Conservation (phyloP, 2,888 invertebrate genomes). For the Eupithecia centaureata region DNA sequence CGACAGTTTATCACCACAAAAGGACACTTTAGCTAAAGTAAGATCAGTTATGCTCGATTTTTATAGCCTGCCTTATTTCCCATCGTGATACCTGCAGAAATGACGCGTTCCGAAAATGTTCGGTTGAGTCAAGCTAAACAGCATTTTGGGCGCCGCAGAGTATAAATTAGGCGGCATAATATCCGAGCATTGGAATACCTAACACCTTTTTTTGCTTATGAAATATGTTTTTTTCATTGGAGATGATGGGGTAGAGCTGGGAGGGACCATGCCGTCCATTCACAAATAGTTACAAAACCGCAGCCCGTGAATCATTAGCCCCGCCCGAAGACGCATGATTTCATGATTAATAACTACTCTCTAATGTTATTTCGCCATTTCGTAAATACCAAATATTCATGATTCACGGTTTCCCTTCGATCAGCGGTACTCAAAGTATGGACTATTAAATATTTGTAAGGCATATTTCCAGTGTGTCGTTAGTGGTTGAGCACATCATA, state of each 20-base stretch:
- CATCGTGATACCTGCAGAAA: slow-evolving; percentile 61
- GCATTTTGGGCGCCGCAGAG: slow-evolving; percentile 55
- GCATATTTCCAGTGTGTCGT: slow-evolving; percentile 68
- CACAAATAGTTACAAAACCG: slow-evolving; percentile 63
- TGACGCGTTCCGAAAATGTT: slow-evolving; percentile 59
- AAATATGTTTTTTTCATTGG: slow-evolving; percentile 61
- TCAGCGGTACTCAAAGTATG: slow-evolving; percentile 20
- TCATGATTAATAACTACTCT: slow-evolving; percentile 44
- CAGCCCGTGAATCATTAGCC: slow-evolving; percentile 62
- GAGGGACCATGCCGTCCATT: slow-evolving; percentile 56
- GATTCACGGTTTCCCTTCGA: slow-evolving; percentile 25
- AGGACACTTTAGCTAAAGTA: slow-evolving; percentile 56
- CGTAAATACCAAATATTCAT: slow-evolving; percentile 29
- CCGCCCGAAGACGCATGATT: slow-evolving; percentile 44
- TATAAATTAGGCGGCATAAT: slow-evolving; percentile 66
- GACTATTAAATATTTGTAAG: slow-evolving; percentile 10
- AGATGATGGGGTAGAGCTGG: slow-evolving; percentile 56
- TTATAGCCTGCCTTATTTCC: slow-evolving; percentile 57
- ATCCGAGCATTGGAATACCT: slow-evolving; percentile 52
- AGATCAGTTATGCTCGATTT: slow-evolving; percentile 59
- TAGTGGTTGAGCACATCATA: slow-evolving; percentile 76
- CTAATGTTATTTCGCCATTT: slow-evolving; percentile 25
- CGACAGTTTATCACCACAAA: slow-evolving; percentile 54
- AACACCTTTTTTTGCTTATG: slow-evolving; percentile 60
- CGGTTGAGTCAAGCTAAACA: slow-evolving; percentile 61